phyloP scores from a whole-genome alignment of 1,140 invertebrate genomes.

The Oryctes rhinoceros region DNA sequence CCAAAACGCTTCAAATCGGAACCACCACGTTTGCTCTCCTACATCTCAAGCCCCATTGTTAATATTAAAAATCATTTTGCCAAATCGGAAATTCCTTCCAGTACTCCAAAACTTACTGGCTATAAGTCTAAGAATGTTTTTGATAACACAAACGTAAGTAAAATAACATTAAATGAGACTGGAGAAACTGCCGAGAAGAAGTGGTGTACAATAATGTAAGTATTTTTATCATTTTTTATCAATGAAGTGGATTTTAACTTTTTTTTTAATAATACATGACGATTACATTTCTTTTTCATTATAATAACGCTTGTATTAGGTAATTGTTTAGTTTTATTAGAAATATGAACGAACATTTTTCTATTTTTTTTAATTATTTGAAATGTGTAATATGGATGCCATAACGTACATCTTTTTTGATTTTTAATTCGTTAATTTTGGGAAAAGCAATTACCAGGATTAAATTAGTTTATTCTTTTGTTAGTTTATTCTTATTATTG shows the following conservation, averaged over 20 bases:
- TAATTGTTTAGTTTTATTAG: no score
- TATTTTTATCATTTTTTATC: not conserved
- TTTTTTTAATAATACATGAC: not conserved
- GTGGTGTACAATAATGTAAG: conserved; percentile 34
- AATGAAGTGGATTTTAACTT: not conserved
- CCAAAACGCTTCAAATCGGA: conserved; percentile 53
- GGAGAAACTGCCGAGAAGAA: conserved; percentile 30
- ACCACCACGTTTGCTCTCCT: conserved; percentile 51
- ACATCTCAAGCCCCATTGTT: conserved; percentile 52
- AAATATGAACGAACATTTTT: no score
- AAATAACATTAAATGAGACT: conserved; percentile 21
- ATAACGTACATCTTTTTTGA: no score
- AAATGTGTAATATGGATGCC: no score
- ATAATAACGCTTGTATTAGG: not conserved
- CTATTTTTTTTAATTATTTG: no score
- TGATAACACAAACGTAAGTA: conserved; percentile 31
- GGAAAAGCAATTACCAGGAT: no score
- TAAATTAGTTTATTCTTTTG: no score
- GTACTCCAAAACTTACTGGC: conserved; percentile 57
- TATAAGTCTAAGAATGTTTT: conserved; percentile 47
- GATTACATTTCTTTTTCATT: not conserved
- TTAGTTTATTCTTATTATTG: no score
- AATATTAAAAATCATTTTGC: conserved; percentile 49
- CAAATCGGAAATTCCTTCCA: conserved; percentile 49
- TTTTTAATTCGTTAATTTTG: no score